Percentiles rank a stretch among this genome's conserved stretches.
Evolutionary conservation across 2,113 vertebrate species (phyloP).

Genomic region (Prolemur simus): DNA sequence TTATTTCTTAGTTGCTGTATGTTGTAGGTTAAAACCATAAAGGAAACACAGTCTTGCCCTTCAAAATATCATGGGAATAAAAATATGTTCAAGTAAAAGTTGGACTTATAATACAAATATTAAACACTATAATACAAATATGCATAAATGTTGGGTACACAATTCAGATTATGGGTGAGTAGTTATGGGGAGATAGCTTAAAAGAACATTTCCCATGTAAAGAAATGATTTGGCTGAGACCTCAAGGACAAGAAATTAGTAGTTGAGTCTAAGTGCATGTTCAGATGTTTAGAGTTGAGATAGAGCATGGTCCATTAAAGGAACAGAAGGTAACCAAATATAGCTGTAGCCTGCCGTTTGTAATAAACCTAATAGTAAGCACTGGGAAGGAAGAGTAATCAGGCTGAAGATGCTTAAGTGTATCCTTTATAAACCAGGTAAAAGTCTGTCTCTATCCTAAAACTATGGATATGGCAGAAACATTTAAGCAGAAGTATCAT

Average conservation of each 20-base stretch:
- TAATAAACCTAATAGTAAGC: neutral
- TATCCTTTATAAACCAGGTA: neutral
- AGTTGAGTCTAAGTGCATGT: neutral
- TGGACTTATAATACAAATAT: neutral
- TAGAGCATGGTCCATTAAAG: neutral
- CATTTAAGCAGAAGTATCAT: neutral
- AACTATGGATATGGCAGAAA: neutral
- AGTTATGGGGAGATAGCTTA: neutral
- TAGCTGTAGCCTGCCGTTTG: neutral
- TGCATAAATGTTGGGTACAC: neutral
- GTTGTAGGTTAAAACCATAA: neutral
- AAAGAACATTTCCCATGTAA: neutral
- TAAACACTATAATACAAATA: neutral
- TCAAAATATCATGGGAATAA: neutral
- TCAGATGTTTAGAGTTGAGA: neutral
- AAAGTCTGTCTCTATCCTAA: neutral
- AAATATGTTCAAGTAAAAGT: neutral
- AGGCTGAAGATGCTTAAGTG: neutral
- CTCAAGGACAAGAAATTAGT: neutral
- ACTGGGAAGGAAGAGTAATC: neutral
- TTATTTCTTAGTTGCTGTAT: neutral
- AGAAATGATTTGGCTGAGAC: neutral
- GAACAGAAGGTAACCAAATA: neutral
- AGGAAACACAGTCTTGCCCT: neutral
- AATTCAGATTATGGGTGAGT: neutral